Evolutionary conservation across 2,797 vertebrate genomes (phyloP).

Genomic region (Cyprinella venusta): DNA sequence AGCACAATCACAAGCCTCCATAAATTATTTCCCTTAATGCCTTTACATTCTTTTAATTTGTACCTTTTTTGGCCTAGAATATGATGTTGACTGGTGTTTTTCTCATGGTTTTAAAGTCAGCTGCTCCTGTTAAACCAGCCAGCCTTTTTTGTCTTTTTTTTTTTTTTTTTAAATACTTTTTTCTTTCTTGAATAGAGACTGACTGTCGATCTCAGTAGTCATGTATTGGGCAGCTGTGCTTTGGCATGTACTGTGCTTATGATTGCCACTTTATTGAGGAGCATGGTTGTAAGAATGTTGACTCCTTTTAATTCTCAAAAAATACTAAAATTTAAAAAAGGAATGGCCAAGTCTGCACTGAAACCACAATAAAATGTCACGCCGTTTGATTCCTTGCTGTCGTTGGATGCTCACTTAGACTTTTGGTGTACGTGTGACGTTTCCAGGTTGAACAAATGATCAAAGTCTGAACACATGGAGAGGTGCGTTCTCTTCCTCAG

Average conservation of each 20-base stretch:
- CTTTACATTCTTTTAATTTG: constrained; percentile 36
- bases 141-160: constrained; percentile 11
- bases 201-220: constrained; percentile 64
- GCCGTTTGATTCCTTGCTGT: constrained; percentile 46
- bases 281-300: constrained; percentile 68
- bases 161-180: too few relatives aligned
- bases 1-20: constrained; percentile 25
- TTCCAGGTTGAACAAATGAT: constrained; percentile 35
- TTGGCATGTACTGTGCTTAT: constrained; percentile 70
- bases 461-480: constrained; percentile 27
- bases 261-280: constrained; percentile 69
- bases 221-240: constrained; percentile 64
- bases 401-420: constrained; percentile 40
- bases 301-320: constrained; percentile 60
- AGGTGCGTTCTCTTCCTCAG: constrained; percentile 56
- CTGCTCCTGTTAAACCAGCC: constrained; percentile 33
- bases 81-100: constrained; percentile 21
- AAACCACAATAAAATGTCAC: constrained; percentile 59
- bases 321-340: constrained; percentile 29
- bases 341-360: constrained; percentile 81
- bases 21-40: constrained; percentile 39
- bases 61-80: constrained; percentile 16
- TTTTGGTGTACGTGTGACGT: constrained; percentile 25
- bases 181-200: constrained; percentile 57
- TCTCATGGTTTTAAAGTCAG: constrained; percentile 17